Evolutionary conservation across 37 sponge, comb jelly and placozoan species (phyloP), one percentile per base, ranked within the genome.

Genomic region (Amphimedon queenslandica): DNA sequence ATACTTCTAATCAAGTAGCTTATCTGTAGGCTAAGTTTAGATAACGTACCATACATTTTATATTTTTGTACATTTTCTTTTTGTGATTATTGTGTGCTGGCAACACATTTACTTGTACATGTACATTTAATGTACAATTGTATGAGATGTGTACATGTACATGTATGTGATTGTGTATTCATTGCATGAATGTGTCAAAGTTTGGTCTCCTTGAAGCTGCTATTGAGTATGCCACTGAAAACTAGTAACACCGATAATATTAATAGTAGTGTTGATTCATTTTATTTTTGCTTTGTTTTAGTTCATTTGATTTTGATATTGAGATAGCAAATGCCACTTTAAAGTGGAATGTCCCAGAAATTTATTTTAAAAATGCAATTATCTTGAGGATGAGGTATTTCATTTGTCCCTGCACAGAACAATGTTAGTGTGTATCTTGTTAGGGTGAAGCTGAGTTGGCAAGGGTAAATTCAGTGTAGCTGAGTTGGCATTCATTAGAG

Each of bases 281-380:
- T 25, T 69, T 23, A 57, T n/a, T n/a, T n/a, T 69, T 69, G 4
- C 64, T 23, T 60, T 69, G 43, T 2, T 75, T 37, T 71, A 96
- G 95, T 23, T 61, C 90, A 11, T 98, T 98, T 85, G 88, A 92
- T 11, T 98, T 95, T 88, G 99, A 96, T 30, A 95, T 98, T 83
- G 94, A 80, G 56, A 77, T 98, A 30, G 96, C 96, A 3, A 63
- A 67, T 28, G 69, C 70, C 21, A 80, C 96, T 35, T 75, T 92
- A 41, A 87, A 88, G 61, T 79, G 77, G 32, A 98, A 98, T 43
- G 63, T 98, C 11, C 80, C 91, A 27, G 93, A 92, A 21, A 57
- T 98, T 11, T 81, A 98, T 63, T 69, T 94, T 41, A 98, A 98
- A 76, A 83, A 87, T 63, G 99, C 96, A 34, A 90, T 95, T 83